A percentile compares a stretch with the other conserved stretches of the same genome.
These are phyloP conservation scores for Muscicapa adusta DNA, from an alignment of 2,113 vertebrate species.

Conservation along the genomic window DNA sequence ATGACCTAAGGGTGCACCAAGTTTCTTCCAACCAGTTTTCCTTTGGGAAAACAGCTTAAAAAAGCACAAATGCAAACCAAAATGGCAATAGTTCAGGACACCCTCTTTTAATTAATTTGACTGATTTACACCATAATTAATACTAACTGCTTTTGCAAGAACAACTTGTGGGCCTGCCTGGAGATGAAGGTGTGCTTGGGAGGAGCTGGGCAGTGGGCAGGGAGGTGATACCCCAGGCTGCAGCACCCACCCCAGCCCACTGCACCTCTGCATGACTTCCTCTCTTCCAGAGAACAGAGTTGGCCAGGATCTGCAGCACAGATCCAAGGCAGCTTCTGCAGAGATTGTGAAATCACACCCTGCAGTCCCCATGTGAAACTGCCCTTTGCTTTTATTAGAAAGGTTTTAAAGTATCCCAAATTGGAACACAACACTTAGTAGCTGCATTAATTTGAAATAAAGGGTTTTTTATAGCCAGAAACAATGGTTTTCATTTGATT, in stretches of 20 bases:
- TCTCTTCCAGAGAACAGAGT: background rate
- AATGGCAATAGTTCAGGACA: background rate
- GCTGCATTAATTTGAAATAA: background rate
- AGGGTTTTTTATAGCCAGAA: background rate
- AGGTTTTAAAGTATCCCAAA: background rate
- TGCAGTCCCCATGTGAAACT: background rate
- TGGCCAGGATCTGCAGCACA: background rate
- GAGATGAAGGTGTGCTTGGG: accelerated
- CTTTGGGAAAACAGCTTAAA: background rate
- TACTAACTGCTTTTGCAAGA: background rate
- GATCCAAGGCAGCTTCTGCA: background rate
- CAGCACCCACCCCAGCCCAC: background rate
- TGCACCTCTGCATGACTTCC: background rate
- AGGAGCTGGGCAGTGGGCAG: background rate
- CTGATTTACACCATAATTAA: background rate
- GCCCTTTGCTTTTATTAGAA: background rate
- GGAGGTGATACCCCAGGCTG: background rate
- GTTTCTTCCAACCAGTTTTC: background rate
- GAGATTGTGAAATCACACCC: background rate
- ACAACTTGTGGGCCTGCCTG: accelerated
- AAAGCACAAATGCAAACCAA: background rate
- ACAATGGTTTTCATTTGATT: background rate
- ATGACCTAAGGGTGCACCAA: background rate
- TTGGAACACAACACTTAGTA: background rate
- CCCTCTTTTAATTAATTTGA: background rate